phyloP scores from a whole-genome alignment of 1,140 invertebrate species.

The Trachymyrmex septentrionalis region DNA sequence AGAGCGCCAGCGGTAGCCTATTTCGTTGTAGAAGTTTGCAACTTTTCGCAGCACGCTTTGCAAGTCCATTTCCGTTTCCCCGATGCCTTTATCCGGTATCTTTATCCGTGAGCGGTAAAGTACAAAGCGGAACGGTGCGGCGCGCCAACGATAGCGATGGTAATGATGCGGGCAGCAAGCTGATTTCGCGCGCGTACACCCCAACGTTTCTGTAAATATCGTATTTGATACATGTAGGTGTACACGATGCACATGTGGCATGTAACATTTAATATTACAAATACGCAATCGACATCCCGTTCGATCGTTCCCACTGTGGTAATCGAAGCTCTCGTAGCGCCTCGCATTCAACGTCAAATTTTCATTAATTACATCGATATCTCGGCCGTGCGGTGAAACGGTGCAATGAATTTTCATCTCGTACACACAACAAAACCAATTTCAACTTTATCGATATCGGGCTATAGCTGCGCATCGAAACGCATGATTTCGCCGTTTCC shows the following conservation, averaged over 20 bases:
- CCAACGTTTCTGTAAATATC: slow-evolving; percentile 19
- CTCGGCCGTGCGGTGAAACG: slow-evolving; percentile 19
- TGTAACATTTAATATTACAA: slow-evolving; percentile 56
- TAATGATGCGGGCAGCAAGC: neutral
- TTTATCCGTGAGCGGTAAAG: slow-evolving; percentile 46
- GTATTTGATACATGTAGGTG: neutral
- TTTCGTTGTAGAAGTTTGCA: slow-evolving; percentile 57
- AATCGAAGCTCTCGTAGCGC: slow-evolving; percentile 7
- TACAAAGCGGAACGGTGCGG: slow-evolving; percentile 35
- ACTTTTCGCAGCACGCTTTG: slow-evolving; percentile 66
- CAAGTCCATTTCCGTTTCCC: slow-evolving; percentile 62
- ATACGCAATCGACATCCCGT: slow-evolving; percentile 29
- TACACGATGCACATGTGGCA: neutral
- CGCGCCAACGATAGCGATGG: neutral
- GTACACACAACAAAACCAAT: slow-evolving; percentile 19
- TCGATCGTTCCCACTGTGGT: slow-evolving; percentile 20
- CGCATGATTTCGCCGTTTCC: slow-evolving; percentile 13
- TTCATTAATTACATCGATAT: slow-evolving; percentile 62
- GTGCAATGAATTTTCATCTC: slow-evolving; percentile 40
- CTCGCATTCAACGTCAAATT: slow-evolving; percentile 23
- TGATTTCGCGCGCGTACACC: slow-evolving; percentile 29
- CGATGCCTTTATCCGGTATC: slow-evolving; percentile 62
- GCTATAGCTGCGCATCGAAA: slow-evolving; percentile 4
- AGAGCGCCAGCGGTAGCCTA: slow-evolving; percentile 35
- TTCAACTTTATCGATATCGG: slow-evolving; percentile 43